Conservation (phyloP, 2,888 invertebrate species). For the Lymantria monacha region DNA sequence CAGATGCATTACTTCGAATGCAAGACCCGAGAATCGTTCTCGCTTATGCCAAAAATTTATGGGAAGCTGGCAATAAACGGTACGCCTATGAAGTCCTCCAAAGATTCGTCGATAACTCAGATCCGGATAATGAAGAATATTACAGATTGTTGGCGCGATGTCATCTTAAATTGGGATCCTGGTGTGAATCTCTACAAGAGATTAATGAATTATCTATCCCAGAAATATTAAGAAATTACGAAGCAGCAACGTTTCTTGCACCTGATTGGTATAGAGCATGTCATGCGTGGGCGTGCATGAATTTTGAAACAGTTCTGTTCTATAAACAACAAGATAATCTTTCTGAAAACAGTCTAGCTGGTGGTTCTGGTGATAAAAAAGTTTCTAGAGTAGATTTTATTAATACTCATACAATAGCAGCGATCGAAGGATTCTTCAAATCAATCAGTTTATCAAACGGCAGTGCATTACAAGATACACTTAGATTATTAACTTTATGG, state of each 20-base stretch:
- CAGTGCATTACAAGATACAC: slow-evolving; percentile 96
- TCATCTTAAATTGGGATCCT: slow-evolving; percentile 96
- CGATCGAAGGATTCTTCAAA: slow-evolving; percentile 97
- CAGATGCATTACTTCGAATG: slow-evolving; percentile 86
- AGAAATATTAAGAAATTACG: slow-evolving; percentile 88
- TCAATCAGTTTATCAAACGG: slow-evolving; percentile 96
- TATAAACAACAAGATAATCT: slow-evolving; percentile 80
- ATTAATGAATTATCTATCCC: slow-evolving; percentile 90
- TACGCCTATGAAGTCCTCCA: slow-evolving; percentile 90
- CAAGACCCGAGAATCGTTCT: slow-evolving; percentile 93
- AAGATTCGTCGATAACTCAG: slow-evolving; percentile 85
- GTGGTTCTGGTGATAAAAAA: slow-evolving; percentile 71
- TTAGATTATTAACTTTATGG: slow-evolving; percentile 96
- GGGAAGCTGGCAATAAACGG: slow-evolving; percentile 90
- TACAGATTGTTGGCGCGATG: slow-evolving; percentile 88
- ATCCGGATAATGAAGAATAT: slow-evolving; percentile 78
- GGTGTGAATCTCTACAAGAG: slow-evolving; percentile 95
- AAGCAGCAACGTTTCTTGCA: slow-evolving; percentile 91
- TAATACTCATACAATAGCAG: slow-evolving; percentile 90
- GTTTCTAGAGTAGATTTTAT: slow-evolving; percentile 69
- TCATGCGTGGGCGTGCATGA: slow-evolving; percentile 99
- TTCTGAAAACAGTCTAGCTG: slow-evolving; percentile 70
- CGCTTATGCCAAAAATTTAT: slow-evolving; percentile 97
- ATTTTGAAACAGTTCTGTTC: slow-evolving; percentile 94
- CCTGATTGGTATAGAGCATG: slow-evolving; percentile 98